Conservation (phyloP, 2,888 invertebrate species). For the Sussaba pulchella region DNA sequence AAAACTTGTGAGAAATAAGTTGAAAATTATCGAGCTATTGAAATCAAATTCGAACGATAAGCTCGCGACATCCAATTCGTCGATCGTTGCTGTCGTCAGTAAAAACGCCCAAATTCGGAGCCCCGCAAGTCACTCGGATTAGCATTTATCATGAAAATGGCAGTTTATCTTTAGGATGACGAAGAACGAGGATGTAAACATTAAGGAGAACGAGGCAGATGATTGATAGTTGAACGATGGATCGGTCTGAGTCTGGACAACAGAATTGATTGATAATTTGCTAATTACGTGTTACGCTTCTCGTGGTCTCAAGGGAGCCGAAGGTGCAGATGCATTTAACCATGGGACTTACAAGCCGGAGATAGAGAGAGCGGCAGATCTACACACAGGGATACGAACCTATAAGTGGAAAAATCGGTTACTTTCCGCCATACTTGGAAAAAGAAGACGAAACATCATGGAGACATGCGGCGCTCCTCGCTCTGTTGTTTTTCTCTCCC, state of each 20-base stretch:
- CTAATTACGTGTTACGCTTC: constrained; percentile 59
- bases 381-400: constrained; percentile 49
- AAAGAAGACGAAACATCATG: constrained; percentile 79
- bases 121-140: neutral
- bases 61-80: no score
- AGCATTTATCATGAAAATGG: constrained; percentile 2
- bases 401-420: constrained; percentile 65
- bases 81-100: neutral
- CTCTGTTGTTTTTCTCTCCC: neutral
- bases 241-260: constrained; percentile 45
- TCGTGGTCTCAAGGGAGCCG: constrained; percentile 28
- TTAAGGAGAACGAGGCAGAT: constrained; percentile 3
- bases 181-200: neutral
- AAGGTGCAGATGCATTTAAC: constrained; percentile 16
- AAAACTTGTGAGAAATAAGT: no score
- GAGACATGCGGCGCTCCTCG: constrained; percentile 74
- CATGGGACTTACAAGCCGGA: constrained; percentile 11
- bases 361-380: constrained; percentile 47
- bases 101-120: neutral
- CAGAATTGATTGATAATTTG: constrained; percentile 65
- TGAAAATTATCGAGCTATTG: no score
- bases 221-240: constrained; percentile 64
- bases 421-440: constrained; percentile 70
- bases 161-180: constrained; percentile 13
- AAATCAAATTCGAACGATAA: no score